These are phyloP conservation scores for Goniozus legneri DNA, from an alignment of 1,140 invertebrate species.

Conservation along the genomic window DNA sequence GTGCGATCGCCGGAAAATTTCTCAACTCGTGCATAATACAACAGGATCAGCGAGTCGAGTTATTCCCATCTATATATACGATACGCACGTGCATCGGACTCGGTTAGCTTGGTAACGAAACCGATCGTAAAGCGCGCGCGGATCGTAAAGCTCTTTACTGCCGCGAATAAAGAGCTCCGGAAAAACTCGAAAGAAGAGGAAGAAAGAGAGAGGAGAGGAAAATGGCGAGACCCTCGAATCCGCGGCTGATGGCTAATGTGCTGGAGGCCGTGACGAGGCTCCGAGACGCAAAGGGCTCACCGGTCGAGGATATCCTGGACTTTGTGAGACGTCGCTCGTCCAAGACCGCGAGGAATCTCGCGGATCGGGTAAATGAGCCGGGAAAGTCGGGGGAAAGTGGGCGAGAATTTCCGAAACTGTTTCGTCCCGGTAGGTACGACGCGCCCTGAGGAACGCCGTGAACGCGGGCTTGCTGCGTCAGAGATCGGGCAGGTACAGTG, in stretches of 20 bases:
- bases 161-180: no score
- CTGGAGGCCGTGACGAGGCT: conserved; percentile 31
- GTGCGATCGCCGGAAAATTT: no score
- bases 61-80: no score
- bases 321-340: conserved; percentile 23
- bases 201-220: not conserved
- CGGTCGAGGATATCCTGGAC: conserved; percentile 27
- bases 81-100: no score
- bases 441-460: conserved; percentile 43
- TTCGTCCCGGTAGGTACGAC: conserved; percentile 40
- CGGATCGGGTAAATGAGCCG: not conserved
- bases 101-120: no score
- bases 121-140: no score
- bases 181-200: not conserved
- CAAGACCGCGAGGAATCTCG: not conserved
- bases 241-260: conserved; percentile 30
- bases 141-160: no score
- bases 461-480: conserved; percentile 38
- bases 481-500: conserved; percentile 39
- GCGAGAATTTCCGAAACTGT: no score
- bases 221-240: conserved; percentile 34
- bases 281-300: conserved; percentile 26
- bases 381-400: not conserved
- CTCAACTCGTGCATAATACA: no score
- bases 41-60: no score